Percentiles rank a stretch among this genome's conserved stretches.
phyloP scores from a whole-genome alignment of 2,888 invertebrate genomes.

The Sturmia bella region DNA sequence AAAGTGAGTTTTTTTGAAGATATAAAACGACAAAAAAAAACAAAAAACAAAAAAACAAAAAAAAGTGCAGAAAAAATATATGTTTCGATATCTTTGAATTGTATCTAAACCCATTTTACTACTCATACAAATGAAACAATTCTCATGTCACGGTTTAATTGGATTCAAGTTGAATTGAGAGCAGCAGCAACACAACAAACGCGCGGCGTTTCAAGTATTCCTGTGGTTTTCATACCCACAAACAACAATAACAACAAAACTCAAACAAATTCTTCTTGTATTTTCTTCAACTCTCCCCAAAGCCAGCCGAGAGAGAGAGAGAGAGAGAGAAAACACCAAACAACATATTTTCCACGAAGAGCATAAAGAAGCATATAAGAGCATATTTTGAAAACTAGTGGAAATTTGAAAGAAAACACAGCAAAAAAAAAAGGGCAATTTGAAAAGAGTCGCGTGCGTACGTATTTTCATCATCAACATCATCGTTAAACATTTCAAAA shows the following conservation, averaged over 20 bases:
- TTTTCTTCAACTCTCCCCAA: conserved; percentile 43
- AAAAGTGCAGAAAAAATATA: conserved; percentile 67
- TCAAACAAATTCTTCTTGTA: conserved; percentile 46
- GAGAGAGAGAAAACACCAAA: conserved; percentile 19
- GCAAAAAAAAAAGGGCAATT: conserved; percentile 8
- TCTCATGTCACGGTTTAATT: conserved; percentile 76
- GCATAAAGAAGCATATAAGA: conserved; percentile 32
- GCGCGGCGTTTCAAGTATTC: conserved; percentile 71
- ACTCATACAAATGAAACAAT: conserved; percentile 69
- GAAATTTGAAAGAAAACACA: conserved; percentile 20
- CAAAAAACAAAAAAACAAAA: conserved; percentile 13
- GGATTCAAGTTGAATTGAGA: conserved; percentile 75
- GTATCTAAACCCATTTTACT: conserved; percentile 78
- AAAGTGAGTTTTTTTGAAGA: conserved; percentile 13
- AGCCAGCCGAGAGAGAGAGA: neutral
- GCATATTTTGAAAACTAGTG: conserved; percentile 39
- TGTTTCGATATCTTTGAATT: conserved; percentile 77
- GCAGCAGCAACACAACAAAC: conserved; percentile 58
- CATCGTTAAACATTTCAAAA: conserved; percentile 50
- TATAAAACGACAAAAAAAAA: neutral
- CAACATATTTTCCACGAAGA: conserved; percentile 35
- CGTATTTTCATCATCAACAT: conserved; percentile 64
- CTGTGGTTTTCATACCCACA: conserved; percentile 67
- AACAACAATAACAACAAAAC: conserved; percentile 51
- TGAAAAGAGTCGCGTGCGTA: conserved; percentile 67